phyloP scores from a whole-genome alignment of 1,140 invertebrate genomes.

The Neoseiulus cucumeris region DNA sequence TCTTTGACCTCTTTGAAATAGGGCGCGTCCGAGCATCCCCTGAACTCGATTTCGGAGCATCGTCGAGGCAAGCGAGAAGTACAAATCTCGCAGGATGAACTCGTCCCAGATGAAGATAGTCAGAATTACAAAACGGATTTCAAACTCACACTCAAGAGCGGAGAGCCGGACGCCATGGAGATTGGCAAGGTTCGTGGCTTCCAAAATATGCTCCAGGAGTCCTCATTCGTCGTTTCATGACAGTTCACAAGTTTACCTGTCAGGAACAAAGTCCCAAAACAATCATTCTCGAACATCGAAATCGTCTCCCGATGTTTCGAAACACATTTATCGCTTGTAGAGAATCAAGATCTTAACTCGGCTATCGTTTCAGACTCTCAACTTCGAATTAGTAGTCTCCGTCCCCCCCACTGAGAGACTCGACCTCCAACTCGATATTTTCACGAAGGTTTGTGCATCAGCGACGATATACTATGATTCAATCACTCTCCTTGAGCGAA shows the following conservation, averaged over 20 bases:
- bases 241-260: no score
- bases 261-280: no score
- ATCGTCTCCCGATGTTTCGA: no score
- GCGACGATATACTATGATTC: no score
- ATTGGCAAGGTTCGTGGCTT: not conserved
- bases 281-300: no score
- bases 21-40: not conserved
- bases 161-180: not conserved
- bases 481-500: no score
- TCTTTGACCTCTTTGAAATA: no score
- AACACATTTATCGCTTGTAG: not conserved
- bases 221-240: no score
- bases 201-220: no score
- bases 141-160: not conserved
- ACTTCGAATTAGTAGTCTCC: not conserved
- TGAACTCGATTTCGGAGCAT: not conserved
- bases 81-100: not conserved
- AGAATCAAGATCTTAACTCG: not conserved
- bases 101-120: not conserved
- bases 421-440: not conserved
- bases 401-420: not conserved
- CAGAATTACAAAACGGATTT: constrained; percentile 3
- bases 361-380: not conserved
- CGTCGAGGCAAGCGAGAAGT: not conserved
- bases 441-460: not conserved